Evolutionary conservation across 2,888 invertebrate genomes (phyloP).

Genomic region (Seladonia tumulorum): DNA sequence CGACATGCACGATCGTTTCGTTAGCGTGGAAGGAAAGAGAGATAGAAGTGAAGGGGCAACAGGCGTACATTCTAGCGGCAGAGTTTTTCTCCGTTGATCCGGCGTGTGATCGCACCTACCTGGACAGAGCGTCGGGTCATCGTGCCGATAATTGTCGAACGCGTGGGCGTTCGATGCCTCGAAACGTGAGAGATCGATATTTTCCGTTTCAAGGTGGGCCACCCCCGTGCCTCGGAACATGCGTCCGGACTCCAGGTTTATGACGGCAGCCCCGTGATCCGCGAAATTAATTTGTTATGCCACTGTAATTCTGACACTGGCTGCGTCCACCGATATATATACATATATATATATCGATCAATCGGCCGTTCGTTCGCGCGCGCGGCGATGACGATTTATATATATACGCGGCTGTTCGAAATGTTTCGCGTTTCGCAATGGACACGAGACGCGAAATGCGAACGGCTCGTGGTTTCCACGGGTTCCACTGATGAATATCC

Average conservation of each 20-base stretch:
- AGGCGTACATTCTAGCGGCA: conserved; percentile 23
- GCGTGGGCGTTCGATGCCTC: neutral
- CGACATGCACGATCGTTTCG: neutral
- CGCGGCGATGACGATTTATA: conserved; percentile 50
- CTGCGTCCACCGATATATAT: neutral
- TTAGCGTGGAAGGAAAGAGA: neutral
- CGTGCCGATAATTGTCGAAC: neutral
- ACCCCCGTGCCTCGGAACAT: neutral
- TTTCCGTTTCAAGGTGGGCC: conserved; percentile 3
- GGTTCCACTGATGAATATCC: conserved; percentile 42
- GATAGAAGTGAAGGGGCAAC: neutral
- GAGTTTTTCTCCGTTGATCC: conserved; percentile 3
- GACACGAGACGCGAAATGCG: conserved; percentile 5
- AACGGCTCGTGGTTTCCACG: conserved; percentile 41
- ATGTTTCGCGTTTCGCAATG: conserved; percentile 32
- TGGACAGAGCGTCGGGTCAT: conserved; percentile 6
- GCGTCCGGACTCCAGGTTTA: conserved; percentile 16
- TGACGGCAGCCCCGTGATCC: conserved; percentile 12
- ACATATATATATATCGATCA: conserved; percentile 41
- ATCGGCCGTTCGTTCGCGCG: conserved; percentile 16
- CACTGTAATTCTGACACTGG: conserved; percentile 36
- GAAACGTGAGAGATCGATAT: conserved; percentile 11
- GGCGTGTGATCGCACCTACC: conserved; percentile 40
- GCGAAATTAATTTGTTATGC: conserved; percentile 51
- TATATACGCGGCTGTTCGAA: conserved; percentile 39